Percentiles rank a stretch among this genome's conserved stretches.
Conservation (phyloP, 2,888 invertebrate species). For the Chorisops tibialis region DNA sequence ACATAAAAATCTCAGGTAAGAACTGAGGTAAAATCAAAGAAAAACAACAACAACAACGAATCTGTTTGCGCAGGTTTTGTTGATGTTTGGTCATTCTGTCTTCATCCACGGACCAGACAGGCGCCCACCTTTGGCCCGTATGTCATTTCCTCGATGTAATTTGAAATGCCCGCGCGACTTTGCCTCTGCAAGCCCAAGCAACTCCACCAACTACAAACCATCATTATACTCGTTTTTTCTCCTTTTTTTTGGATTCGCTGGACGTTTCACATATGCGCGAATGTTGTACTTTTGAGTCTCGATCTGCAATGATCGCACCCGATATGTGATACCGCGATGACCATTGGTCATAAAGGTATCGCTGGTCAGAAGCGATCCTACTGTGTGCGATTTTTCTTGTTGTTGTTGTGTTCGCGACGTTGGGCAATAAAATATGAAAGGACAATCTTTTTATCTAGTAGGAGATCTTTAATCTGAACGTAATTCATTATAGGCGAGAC, state of each 20-base stretch:
- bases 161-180: constrained; percentile 23
- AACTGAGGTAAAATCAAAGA: background rate
- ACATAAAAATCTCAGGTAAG: background rate
- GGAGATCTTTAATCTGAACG: background rate
- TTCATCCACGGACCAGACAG: constrained; percentile 31
- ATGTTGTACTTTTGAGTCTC: background rate
- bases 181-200: background rate
- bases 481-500: constrained; percentile 2
- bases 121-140: constrained; percentile 35
- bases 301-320: constrained; percentile 12
- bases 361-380: background rate
- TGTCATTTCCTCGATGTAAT: constrained; percentile 23
- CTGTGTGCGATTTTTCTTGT: background rate
- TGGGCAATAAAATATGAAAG: constrained; percentile 5
- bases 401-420: background rate
- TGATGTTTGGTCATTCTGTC: constrained; percentile 27
- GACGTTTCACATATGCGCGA: background rate
- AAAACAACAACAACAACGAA: constrained; percentile 8
- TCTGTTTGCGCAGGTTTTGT: constrained; percentile 21
- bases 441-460: constrained; percentile 19
- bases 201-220: background rate
- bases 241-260: background rate
- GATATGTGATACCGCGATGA: background rate
- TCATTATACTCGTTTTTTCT: background rate
- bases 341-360: constrained; percentile 3